Evolutionary conservation across 2,113 vertebrate species (phyloP).

Genomic region (Cyrtonyx montezumae): DNA sequence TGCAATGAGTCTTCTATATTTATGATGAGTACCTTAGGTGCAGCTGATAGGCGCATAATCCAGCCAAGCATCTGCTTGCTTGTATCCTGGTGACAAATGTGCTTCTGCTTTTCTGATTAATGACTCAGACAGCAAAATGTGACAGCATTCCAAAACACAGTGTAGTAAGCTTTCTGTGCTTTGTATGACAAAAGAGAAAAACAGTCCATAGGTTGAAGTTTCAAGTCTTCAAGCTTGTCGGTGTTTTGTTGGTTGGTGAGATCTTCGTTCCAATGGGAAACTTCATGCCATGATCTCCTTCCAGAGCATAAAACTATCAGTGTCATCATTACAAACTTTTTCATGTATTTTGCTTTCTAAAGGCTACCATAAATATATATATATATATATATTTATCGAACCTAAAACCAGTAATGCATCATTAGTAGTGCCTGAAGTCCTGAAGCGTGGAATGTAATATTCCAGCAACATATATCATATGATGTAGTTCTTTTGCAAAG

Average conservation of each 20-base stretch:
- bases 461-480: background rate
- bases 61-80: background rate
- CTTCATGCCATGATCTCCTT: background rate
- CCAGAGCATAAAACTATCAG: background rate
- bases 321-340: accelerated
- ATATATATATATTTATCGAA: background rate
- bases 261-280: background rate
- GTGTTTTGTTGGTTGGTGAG: background rate
- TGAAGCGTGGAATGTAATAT: background rate
- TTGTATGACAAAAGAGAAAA: background rate
- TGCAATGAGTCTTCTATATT: background rate
- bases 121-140: background rate
- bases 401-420: background rate
- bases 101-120: background rate
- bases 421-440: background rate
- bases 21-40: background rate
- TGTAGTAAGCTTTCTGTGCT: background rate
- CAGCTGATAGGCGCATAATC: background rate
- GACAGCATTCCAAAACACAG: background rate
- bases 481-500: background rate
- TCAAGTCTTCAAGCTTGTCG: background rate
- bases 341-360: background rate
- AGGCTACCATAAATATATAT: background rate
- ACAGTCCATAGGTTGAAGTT: background rate
- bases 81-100: background rate